Evolutionary conservation across 2,888 invertebrate species (phyloP), one percentile per base, ranked within the genome.

Genomic region (Tenthredo scrophulariae): DNA sequence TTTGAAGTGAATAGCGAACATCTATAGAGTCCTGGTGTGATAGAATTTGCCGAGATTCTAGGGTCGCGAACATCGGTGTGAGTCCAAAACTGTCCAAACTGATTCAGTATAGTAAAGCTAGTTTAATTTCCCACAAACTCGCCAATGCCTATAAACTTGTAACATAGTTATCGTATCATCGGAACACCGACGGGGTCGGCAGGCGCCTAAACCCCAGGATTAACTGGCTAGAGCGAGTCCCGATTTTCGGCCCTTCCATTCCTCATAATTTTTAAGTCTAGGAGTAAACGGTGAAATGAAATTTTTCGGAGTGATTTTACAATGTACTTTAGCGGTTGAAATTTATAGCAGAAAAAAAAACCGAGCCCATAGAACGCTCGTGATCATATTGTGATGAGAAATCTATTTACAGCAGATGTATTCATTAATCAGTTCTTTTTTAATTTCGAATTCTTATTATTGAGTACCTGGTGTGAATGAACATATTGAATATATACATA

Each of bases 141-240:
- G 62, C 26, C 80, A 26, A 43, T 43, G 62, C 40, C 37, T 62
- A 50, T 62, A 62, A 80, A 80, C 80, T 80, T 26, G 62, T 80
- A 80, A 80, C 58, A 15, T 13, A 29, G 80, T 80, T 80, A 80
- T 62, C n/a, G 80, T 58, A 62, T 80, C 62, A 80, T 80, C 37
- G 80, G 40, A 54, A 79, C 18, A 79, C 79, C 22, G 58, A 62
- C 62, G 80, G 62, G 40, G 37, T 46, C 33, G 26, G 9, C 29
- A 6, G 77, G n/a, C 10, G 33, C 3, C 50, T 77, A 77, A 75
- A 26, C 10, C 33, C 54, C 50, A 15, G 46, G 77, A 50, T 77
- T 77, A 50, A 50, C 77, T 74, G 43, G 43, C 26, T 26, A 77
- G 15, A 18, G 29, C 9, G 7, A 77, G 54, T 77, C 6, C 15